Evolutionary conservation across 2,888 invertebrate species (phyloP), one percentile per base, ranked within the genome.

Genomic region (Apoda limacodes): DNA sequence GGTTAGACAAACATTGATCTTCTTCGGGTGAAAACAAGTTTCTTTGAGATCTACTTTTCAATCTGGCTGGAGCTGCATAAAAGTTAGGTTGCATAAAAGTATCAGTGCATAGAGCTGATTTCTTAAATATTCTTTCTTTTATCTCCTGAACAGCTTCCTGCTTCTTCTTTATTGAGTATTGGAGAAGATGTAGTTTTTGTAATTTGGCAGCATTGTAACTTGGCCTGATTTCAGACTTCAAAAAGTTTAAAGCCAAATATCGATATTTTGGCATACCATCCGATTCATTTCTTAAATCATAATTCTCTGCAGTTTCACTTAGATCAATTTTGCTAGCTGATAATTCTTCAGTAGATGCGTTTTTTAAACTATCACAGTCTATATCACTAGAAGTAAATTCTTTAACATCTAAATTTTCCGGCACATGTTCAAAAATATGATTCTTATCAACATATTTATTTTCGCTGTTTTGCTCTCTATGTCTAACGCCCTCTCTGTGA

Each of bases 181-280:
- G 90, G 9, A 88, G 61, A 22, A 85, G 78, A 55, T 90, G 90
- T 17, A 90, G 52, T 47, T 83, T 85, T 32, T 87, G 83, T n/a
- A 93, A 61, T 42, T 88, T 88, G 2, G 83, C 83, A 4, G 90
- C 82, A 23, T 85, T 86, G 50, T 92, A 93, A 55, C 92, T 92
- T 2, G 82, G 83, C 37, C 87, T 83, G 27, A 91, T 83, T 53
- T 91, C 90, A 2, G 78, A 78, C 40, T 80, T 81, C 1, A 82
- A 55, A 43, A 86, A 83, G 41, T 68, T 82, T 9, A 85, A 51
- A 5, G 78, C 69, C 39, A 82, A 52, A 42, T 76, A 76, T 32
- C 81, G 52, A 37, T 64, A 75, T 37, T 80, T 81, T 0, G 76
- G 74, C 7, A 66, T 62, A 0, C 69, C 60, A 9, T 66, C 64